These are phyloP conservation scores for Oscheius sp. DNA, from an alignment of 2,888 invertebrate species.

Conservation along the genomic window DNA sequence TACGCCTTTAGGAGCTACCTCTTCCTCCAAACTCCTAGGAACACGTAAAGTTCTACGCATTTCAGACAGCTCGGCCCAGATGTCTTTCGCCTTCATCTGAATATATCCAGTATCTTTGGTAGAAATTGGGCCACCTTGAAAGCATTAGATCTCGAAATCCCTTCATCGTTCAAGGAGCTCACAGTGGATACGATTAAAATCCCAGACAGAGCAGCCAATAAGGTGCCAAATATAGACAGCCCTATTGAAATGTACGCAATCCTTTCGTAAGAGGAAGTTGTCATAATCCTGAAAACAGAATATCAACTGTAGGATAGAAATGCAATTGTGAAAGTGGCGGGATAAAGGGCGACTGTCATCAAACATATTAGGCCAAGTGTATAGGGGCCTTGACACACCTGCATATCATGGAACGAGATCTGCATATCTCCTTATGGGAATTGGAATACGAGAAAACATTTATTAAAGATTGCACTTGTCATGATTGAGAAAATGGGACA, in stretches of 20 bases:
- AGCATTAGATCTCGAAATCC: background rate
- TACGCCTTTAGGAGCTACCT: conserved; percentile 45
- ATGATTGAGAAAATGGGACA: background rate
- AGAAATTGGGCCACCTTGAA: background rate
- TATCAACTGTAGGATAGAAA: background rate
- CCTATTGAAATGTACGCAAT: conserved; percentile 6
- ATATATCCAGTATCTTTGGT: background rate
- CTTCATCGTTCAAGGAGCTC: conserved; percentile 20
- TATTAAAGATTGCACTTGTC: conserved; percentile 2
- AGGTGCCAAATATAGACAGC: background rate
- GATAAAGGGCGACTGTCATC: conserved; percentile 28
- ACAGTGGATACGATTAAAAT: background rate
- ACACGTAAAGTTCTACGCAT: conserved; percentile 45
- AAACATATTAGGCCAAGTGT: conserved; percentile 21
- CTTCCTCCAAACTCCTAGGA: conserved; percentile 42
- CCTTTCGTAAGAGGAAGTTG: conserved; percentile 5
- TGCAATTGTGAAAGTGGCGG: background rate
- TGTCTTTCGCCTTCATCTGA: conserved; percentile 47
- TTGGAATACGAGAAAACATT: background rate
- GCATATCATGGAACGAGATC: conserved; percentile 6
- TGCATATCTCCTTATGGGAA: conserved; percentile 3
- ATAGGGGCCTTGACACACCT: conserved; percentile 20
- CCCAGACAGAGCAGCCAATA: background rate
- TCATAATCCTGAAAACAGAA: conserved; percentile 4
- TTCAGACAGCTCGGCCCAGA: conserved; percentile 53